Percentiles rank a stretch among this genome's conserved stretches.
Conservation (phyloP, 2,888 invertebrate species). For the Barypeithes pellucidus region DNA sequence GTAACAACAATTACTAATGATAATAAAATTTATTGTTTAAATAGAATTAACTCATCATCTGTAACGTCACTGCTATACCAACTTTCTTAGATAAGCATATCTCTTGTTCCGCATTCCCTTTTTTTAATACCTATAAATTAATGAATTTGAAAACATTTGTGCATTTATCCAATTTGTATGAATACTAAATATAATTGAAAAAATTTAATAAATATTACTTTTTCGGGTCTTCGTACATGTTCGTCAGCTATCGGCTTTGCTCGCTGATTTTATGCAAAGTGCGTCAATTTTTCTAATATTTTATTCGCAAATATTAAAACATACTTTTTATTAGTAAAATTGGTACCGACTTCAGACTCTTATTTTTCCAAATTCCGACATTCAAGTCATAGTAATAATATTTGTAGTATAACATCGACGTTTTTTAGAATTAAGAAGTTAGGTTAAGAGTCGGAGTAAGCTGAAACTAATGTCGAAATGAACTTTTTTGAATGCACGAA, state of each 20-base stretch:
- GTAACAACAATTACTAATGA: too few species aligned
- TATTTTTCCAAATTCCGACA: too few species aligned
- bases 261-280: constrained; percentile 67
- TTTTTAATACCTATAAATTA: background rate
- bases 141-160: constrained; percentile 10
- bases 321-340: too few species aligned
- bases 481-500: too few species aligned
- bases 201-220: background rate
- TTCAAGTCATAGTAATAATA: too few species aligned
- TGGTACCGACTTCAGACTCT: too few species aligned
- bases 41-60: too few species aligned
- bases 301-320: constrained; percentile 21
- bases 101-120: background rate
- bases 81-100: background rate
- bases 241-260: constrained; percentile 62
- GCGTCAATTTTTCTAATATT: constrained; percentile 63
- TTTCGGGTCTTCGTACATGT: constrained; percentile 52
- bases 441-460: too few species aligned
- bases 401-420: too few species aligned
- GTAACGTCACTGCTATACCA: too few species aligned
- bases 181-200: too few species aligned
- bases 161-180: background rate
- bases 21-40: background rate
- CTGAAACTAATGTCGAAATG: background rate
- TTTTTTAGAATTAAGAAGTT: too few species aligned